Evolutionary conservation across 2,113 vertebrate species (phyloP), one percentile per base, ranked within the genome.

Genomic region (Papio anubis): DNA sequence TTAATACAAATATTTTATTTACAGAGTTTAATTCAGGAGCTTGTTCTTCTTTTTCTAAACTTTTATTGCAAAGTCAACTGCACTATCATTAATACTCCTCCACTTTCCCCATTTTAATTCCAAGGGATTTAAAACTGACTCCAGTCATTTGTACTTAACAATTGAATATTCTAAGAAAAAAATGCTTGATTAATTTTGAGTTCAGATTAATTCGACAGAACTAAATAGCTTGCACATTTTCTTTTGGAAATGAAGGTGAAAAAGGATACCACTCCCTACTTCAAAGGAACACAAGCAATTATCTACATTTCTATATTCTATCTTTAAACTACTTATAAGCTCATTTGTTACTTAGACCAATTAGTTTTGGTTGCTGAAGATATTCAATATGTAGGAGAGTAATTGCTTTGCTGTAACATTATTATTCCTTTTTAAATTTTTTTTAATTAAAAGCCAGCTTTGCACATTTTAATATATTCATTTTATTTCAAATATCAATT

Each of bases 271-370:
- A 3, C 59, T 97, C 35, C 35, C 11, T 55, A 79, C 96, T 98
- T 98, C 97, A 98, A 98, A 98, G 87, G 70, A 43, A 45, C 2
- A 96, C 57, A 81, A 95, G 76, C 91, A 97, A 97, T 97, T 93
- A 97, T 66, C 87, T 90, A 30, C 45, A 96, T 90, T 95, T 97
- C 70, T 92, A 17, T 91, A 80, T 80, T 94, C 84, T 94, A 55
- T 84, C 90, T 97, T 97, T 76, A 81, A 97, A 94, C 79, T 97
- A 97, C 90, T 98, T 98, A 96, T 94, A 94, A 96, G 72, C 45
- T 97, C 94, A 90, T 97, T 98, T 97, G 8, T 79, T 97, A 79
- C 79, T 95, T 81, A 64, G 68, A 95, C 81, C 91, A 98, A 98
- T 97, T 98, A 96, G 64, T 23, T 97, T 96, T 93, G 59, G 43